Percentiles rank a stretch among this genome's conserved stretches.
These are phyloP conservation scores for Macquaria australasica DNA, from an alignment of 2,113 vertebrate species.

Conservation along the genomic window DNA sequence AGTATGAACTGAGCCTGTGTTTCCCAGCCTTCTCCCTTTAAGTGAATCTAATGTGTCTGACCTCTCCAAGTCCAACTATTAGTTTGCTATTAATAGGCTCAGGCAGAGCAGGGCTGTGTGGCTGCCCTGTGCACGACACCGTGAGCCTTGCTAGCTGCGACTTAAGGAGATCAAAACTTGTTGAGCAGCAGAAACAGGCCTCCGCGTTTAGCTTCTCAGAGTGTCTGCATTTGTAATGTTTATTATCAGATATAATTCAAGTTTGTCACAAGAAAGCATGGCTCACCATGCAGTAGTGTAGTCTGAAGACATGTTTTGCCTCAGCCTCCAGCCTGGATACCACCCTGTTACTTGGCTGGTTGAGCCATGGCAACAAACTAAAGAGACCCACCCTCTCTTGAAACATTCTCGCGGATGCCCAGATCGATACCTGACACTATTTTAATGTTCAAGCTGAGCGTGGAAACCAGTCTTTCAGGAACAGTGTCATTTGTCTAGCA, in stretches of 20 bases:
- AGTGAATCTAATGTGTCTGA: constrained; percentile 81
- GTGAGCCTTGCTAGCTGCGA: constrained; percentile 27
- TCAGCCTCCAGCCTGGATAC: constrained; percentile 16
- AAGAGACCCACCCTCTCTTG: constrained; percentile 28
- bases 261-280: neutral
- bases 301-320: neutral
- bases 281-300: neutral
- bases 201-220: neutral
- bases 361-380: constrained; percentile 29
- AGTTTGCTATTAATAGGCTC: constrained; percentile 83
- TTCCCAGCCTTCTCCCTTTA: constrained; percentile 72
- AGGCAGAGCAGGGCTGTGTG: constrained; percentile 33
- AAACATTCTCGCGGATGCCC: constrained; percentile 35
- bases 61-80: constrained; percentile 74
- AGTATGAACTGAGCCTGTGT: constrained; percentile 55
- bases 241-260: neutral
- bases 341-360: constrained; percentile 8
- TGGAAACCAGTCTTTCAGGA: constrained; percentile 43
- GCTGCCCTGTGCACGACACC: constrained; percentile 15
- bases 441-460: neutral
- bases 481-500: neutral
- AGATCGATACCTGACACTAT: neutral
- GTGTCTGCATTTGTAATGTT: neutral
- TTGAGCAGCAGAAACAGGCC: neutral
- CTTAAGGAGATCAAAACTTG: constrained; percentile 16